A percentile compares a stretch with the other conserved stretches of the same genome.
These are phyloP conservation scores for Nebria salina DNA, from an alignment of 2,888 invertebrate species.

Conservation along the genomic window DNA sequence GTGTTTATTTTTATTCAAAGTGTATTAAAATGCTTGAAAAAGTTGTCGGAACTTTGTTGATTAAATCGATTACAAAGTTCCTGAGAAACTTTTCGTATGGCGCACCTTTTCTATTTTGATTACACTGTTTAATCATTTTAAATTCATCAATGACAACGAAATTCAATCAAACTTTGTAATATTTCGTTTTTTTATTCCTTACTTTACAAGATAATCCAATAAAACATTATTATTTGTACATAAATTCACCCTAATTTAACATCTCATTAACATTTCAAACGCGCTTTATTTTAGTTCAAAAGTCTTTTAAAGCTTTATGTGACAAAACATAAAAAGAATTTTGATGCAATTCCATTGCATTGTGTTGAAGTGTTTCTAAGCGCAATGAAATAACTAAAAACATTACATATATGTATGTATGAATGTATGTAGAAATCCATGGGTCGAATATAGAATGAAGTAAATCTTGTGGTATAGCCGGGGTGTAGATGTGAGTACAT, in stretches of 20 bases:
- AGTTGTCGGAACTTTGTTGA: slow-evolving; percentile 24
- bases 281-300: too few species aligned
- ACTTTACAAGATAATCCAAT: too few species aligned
- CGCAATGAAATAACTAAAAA: too few species aligned
- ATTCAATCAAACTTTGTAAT: slow-evolving; percentile 8
- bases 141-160: slow-evolving; percentile 15
- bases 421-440: neutral
- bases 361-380: too few species aligned
- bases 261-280: too few species aligned
- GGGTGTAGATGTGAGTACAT: neutral
- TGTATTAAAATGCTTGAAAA: slow-evolving; percentile 27
- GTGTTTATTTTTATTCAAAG: slow-evolving; percentile 35
- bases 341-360: too few species aligned
- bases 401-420: too few species aligned
- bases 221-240: too few species aligned
- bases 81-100: neutral
- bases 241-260: too few species aligned
- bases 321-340: too few species aligned
- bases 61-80: slow-evolving; percentile 33
- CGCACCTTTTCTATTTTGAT: neutral
- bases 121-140: slow-evolving; percentile 16
- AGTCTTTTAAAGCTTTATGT: too few species aligned
- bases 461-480: neutral
- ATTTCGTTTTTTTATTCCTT: neutral
- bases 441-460: neutral